Evolutionary conservation across 2,888 invertebrate genomes (phyloP).

Genomic region (Halictus quadricinctus): DNA sequence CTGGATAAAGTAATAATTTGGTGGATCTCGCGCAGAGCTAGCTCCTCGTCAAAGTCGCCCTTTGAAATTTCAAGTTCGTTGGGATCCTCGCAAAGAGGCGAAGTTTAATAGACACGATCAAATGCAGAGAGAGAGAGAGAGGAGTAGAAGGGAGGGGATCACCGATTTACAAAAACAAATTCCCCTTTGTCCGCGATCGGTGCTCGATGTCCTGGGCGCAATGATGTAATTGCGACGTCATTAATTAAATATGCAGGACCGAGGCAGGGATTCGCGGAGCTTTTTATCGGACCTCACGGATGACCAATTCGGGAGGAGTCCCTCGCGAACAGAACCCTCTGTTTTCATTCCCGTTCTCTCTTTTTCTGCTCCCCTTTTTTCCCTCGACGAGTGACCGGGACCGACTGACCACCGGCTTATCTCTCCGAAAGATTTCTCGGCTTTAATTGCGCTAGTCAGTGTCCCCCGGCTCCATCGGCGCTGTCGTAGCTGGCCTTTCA

Average conservation of each 20-base stretch:
- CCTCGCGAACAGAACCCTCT: constrained; percentile 29
- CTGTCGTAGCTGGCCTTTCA: constrained; percentile 61
- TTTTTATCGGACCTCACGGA: constrained; percentile 69
- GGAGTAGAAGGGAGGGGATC: not conserved
- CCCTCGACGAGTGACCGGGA: constrained; percentile 38
- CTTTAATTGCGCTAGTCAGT: constrained; percentile 75
- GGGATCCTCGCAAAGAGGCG: not conserved
- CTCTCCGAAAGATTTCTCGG: constrained; percentile 71
- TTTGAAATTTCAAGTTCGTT: constrained; percentile 24
- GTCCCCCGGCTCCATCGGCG: constrained; percentile 55
- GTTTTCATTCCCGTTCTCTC: constrained; percentile 37
- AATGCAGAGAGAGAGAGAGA: too few relatives aligned
- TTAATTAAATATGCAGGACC: constrained; percentile 72
- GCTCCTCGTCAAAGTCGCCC: not conserved
- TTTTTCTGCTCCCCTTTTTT: constrained; percentile 42
- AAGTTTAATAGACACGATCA: not conserved
- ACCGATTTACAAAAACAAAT: constrained; percentile 5
- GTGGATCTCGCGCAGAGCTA: not conserved
- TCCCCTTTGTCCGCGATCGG: not conserved
- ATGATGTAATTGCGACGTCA: constrained; percentile 35
- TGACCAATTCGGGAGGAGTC: constrained; percentile 50
- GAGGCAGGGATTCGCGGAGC: constrained; percentile 56
- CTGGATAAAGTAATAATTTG: constrained; percentile 32
- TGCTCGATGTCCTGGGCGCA: not conserved
- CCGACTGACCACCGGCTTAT: constrained; percentile 58